These are phyloP conservation scores for Matsumyia berberina DNA, from an alignment of 2,888 invertebrate species.

Conservation along the genomic window DNA sequence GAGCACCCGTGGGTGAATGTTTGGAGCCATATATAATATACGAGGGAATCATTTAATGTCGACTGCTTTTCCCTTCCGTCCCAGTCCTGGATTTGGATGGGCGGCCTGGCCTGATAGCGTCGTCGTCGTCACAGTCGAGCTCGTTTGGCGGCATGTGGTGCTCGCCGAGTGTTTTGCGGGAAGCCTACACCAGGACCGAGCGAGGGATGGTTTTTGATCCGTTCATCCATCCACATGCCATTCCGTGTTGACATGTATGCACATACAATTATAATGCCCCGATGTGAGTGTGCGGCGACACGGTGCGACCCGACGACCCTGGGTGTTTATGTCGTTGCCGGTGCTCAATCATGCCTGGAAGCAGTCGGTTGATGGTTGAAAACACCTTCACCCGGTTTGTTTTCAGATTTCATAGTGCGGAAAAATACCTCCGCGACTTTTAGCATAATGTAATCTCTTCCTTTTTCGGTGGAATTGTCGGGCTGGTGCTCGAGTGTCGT, in stretches of 20 bases:
- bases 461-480: constrained; percentile 54
- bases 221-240: constrained; percentile 75
- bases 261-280: constrained; percentile 74
- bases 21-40: constrained; percentile 76
- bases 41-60: constrained; percentile 76
- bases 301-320: constrained; percentile 68
- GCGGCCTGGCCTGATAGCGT: constrained; percentile 67
- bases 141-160: constrained; percentile 76
- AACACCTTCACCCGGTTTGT: constrained; percentile 77
- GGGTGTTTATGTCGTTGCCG: constrained; percentile 74
- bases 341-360: constrained; percentile 78
- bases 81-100: constrained; percentile 49
- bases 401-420: constrained; percentile 77
- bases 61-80: constrained; percentile 55
- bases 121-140: constrained; percentile 36
- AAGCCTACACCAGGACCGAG: constrained; percentile 51
- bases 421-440: constrained; percentile 76
- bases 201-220: constrained; percentile 59
- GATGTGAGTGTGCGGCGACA: constrained; percentile 56
- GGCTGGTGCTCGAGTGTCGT: constrained; percentile 28
- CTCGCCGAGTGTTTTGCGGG: constrained; percentile 69
- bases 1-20: constrained; percentile 76
- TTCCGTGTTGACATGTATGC: constrained; percentile 75
- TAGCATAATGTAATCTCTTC: constrained; percentile 77
- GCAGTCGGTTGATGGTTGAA: constrained; percentile 77